A percentile compares a stretch with the other conserved stretches of the same genome.
phyloP scores from a whole-genome alignment of 2,113 vertebrate species.

The Platichthys stellatus region DNA sequence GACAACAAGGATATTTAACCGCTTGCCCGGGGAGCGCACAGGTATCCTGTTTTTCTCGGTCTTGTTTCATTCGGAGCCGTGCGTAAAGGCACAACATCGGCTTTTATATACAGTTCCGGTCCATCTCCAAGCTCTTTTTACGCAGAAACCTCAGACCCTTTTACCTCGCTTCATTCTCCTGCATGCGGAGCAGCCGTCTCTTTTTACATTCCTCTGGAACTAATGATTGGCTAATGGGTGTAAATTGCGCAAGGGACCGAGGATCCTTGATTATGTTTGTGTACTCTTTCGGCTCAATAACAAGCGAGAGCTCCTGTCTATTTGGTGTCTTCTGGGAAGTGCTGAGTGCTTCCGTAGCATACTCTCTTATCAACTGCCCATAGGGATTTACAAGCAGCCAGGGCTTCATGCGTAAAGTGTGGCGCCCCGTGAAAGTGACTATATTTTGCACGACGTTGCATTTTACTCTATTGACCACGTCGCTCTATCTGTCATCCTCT shows the following conservation, averaged over 20 bases:
- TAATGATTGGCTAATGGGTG: slow-evolving; percentile 56
- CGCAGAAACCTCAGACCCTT: neutral
- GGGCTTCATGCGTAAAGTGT: slow-evolving; percentile 10
- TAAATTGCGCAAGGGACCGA: slow-evolving; percentile 31
- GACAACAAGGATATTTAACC: slow-evolving; percentile 73
- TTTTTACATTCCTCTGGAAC: slow-evolving; percentile 24
- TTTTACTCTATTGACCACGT: slow-evolving; percentile 16
- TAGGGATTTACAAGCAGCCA: slow-evolving; percentile 2
- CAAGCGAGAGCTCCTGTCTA: slow-evolving; percentile 6
- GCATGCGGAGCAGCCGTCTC: neutral
- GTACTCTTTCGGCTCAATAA: slow-evolving; percentile 41
- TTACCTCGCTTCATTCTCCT: neutral
- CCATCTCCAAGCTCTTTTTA: neutral
- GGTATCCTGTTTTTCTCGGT: slow-evolving; percentile 48
- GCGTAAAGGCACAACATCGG: slow-evolving; percentile 51
- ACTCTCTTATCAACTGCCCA: slow-evolving; percentile 7
- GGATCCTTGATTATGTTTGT: slow-evolving; percentile 9
- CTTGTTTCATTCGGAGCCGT: slow-evolving; percentile 20
- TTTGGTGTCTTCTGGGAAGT: slow-evolving; percentile 24
- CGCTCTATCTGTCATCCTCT: slow-evolving; percentile 6
- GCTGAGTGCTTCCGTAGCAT: slow-evolving; percentile 12
- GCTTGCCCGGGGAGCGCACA: slow-evolving; percentile 71
- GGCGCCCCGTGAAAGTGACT: slow-evolving; percentile 15
- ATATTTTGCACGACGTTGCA: slow-evolving; percentile 7
- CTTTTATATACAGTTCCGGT: slow-evolving; percentile 6